A percentile compares a stretch with the other conserved stretches of the same genome.
Conservation (phyloP, 1,140 invertebrate species). For the Drosophila triauraria region DNA sequence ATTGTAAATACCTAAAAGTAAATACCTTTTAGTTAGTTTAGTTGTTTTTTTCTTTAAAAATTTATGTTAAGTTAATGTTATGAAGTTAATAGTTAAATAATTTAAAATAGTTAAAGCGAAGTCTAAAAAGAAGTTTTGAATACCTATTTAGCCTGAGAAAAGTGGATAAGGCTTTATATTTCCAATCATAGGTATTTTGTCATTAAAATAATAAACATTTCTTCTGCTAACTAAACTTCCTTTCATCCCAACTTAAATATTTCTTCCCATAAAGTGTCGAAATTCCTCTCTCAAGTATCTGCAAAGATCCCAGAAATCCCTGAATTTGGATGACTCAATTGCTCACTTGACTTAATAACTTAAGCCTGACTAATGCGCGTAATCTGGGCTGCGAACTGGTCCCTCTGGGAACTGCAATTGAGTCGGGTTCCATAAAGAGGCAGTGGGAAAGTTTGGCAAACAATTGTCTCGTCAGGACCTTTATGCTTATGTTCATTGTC, state of each 20-base stretch:
- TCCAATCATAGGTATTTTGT: background rate
- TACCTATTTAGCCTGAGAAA: background rate
- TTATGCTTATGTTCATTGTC: slow-evolving; percentile 28
- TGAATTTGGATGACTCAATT: slow-evolving; percentile 39
- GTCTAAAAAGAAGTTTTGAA: too few species aligned
- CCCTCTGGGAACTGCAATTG: slow-evolving; percentile 48
- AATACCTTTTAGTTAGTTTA: too few species aligned
- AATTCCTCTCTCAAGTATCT: slow-evolving; percentile 13
- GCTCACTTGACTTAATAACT: slow-evolving; percentile 62
- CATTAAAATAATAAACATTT: background rate
- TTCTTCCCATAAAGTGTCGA: slow-evolving; percentile 8
- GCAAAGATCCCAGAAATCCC: background rate
- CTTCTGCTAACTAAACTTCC: too few species aligned
- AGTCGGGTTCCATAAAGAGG: slow-evolving; percentile 17
- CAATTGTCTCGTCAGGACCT: slow-evolving; percentile 60
- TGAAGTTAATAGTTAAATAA: too few species aligned
- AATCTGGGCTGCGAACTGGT: slow-evolving; percentile 43
- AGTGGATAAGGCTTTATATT: too few species aligned
- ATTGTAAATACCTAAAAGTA: too few species aligned
- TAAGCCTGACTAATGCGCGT: slow-evolving; percentile 59
- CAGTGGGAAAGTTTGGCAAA: slow-evolving; percentile 82
- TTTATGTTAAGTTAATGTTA: too few species aligned
- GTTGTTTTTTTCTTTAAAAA: too few species aligned
- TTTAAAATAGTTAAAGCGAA: too few species aligned
- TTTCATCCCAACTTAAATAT: background rate